A percentile compares a stretch with the other conserved stretches of the same genome.
Conservation (phyloP, 2,113 vertebrate species). For the Myrmophylax atrothorax region DNA sequence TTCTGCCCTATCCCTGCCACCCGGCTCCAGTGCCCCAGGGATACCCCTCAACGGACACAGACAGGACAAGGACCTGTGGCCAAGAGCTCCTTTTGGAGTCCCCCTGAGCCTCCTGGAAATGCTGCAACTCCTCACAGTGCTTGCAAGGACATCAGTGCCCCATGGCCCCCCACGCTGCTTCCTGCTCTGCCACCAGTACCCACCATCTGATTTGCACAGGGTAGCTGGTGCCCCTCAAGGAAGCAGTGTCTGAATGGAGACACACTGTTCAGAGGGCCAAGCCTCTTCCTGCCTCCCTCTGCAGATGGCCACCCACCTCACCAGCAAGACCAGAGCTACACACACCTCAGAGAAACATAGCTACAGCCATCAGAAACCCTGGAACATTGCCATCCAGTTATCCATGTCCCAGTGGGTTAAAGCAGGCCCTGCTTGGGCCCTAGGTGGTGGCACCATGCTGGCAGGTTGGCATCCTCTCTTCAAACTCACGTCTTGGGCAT, state of each 20-base stretch:
- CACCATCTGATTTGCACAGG: neutral
- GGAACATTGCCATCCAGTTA: rapidly evolving
- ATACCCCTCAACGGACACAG: neutral
- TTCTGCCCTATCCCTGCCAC: neutral
- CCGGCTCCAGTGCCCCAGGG: neutral
- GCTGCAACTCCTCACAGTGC: neutral
- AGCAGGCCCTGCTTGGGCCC: neutral
- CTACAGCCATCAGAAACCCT: neutral
- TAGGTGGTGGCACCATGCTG: rapidly evolving
- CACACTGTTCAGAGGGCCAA: rapidly evolving
- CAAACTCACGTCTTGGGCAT: neutral
- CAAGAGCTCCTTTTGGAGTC: neutral
- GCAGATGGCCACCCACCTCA: neutral
- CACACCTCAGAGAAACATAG: neutral
- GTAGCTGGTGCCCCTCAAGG: neutral
- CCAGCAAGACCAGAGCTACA: neutral
- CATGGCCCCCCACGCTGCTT: rapidly evolving
- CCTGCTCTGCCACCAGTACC: neutral
- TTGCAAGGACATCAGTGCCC: neutral
- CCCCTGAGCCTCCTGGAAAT: neutral
- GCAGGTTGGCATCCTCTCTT: neutral
- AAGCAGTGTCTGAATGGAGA: neutral
- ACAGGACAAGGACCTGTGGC: too few relatives aligned
- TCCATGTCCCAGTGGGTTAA: rapidly evolving
- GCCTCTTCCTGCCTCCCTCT: neutral